Base-by-base conservation (phyloP, 2,113 vertebrate genomes). In the Ancistrus triradiatus region DNA sequence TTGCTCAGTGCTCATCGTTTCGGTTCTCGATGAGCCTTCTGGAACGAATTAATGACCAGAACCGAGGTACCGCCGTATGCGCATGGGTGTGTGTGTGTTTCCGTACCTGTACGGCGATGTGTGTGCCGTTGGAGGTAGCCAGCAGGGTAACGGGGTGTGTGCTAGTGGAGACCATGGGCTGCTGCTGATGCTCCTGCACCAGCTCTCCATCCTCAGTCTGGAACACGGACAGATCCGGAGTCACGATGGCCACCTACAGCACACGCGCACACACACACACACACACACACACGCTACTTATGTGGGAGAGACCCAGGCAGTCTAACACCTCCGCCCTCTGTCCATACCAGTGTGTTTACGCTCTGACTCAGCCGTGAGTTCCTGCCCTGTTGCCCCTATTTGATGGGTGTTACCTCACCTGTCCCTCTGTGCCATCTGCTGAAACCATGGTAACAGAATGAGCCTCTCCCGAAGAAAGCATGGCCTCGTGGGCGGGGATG, bases 61-160 rank as follows among this genome's bases (percentile, higher is more conserved):
- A n/a, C n/a, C n/a, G n/a, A n/a, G n/a, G n/a, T n/a, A n/a, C n/a
- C n/a, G n/a, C n/a, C n/a, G n/a, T n/a, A n/a, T n/a, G n/a, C n/a
- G 44, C 37, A 14, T 52, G 3, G 4, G 2, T 43, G 38, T 8
- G 2, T 24, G 2, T 42, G 25, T 33, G 27, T 55, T 31, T 53
- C 25, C 22, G 11, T 75, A 98, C 96, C 91, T 98, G 95, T 43
- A 99, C 96, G 72, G 96, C 96, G 63, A 99, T 99, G 81, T 99
- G 96, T 64, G 95, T 99, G 79, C 96, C 96, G 14, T 98, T 99
- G 75, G 96, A 95, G 10, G 96, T 99, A 73, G 96, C 96, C 80
- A 99, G 78, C 76, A 99, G 84, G 0, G 95, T 98, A 70, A 99
- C 91, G 19, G 95, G 93, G 68, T 95, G 91, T 19, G 90, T 72